Evolutionary conservation across 2,113 vertebrate genomes (phyloP).

Genomic region (Sisor rabdophorus): DNA sequence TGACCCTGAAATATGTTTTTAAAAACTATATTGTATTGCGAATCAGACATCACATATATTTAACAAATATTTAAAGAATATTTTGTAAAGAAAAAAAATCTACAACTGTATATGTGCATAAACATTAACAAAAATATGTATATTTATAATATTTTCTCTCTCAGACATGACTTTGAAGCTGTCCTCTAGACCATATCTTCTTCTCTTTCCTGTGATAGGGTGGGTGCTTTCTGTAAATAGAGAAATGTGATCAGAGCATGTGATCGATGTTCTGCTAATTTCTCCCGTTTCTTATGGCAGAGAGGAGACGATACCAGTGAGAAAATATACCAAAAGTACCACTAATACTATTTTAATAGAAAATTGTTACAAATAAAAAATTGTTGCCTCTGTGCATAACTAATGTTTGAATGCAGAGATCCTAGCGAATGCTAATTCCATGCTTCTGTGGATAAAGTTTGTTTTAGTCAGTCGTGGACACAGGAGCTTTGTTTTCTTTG

Average conservation of each 20-base stretch:
- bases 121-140: background rate
- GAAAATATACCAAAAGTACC: conserved; percentile 12
- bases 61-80: no score
- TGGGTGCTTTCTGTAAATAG: conserved; percentile 20
- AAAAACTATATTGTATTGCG: no score
- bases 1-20: no score
- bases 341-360: background rate
- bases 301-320: conserved; percentile 3
- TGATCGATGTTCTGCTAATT: conserved; percentile 35
- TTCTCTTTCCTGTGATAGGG: background rate
- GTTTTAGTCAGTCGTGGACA: background rate
- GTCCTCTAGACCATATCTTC: conserved; percentile 14
- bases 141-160: conserved; percentile 29
- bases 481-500: background rate
- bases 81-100: no score
- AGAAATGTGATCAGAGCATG: conserved; percentile 47
- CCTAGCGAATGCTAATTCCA: background rate
- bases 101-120: background rate
- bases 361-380: background rate
- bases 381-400: background rate
- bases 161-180: conserved; percentile 40
- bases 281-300: conserved; percentile 13
- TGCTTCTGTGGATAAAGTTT: conserved; percentile 1
- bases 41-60: no score
- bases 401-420: background rate